phyloP scores from a whole-genome alignment of 1,140 invertebrate genomes.

The Leptoteleia sp. region DNA sequence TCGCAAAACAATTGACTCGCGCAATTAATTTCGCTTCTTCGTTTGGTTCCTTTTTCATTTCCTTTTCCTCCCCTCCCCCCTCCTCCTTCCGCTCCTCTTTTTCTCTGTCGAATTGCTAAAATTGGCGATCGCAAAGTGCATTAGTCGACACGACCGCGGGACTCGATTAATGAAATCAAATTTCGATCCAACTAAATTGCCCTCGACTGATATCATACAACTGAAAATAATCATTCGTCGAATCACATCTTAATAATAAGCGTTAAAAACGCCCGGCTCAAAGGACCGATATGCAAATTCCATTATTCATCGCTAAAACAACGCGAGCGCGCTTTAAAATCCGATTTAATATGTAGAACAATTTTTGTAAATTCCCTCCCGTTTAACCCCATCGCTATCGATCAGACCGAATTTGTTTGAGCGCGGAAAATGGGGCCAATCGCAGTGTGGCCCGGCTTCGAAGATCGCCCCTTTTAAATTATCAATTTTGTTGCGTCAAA shows the following conservation, averaged over 20 bases:
- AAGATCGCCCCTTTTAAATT: slow-evolving; percentile 4
- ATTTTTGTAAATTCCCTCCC: slow-evolving; percentile 19
- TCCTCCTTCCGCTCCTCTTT: no score
- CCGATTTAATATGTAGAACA: slow-evolving; percentile 31
- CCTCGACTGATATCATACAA: no score
- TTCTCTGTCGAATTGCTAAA: background rate
- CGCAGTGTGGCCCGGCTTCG: background rate
- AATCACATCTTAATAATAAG: no score
- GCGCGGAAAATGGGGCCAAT: slow-evolving; percentile 7
- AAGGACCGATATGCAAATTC: background rate
- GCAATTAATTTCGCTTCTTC: slow-evolving; percentile 18
- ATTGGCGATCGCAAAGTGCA: background rate
- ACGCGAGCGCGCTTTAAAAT: slow-evolving; percentile 14
- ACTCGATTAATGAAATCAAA: no score
- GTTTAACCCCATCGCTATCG: slow-evolving; percentile 1
- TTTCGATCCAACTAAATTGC: no score
- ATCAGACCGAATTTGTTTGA: slow-evolving; percentile 25
- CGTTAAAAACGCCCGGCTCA: no score
- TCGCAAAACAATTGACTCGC: slow-evolving; percentile 3
- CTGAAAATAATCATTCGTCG: no score
- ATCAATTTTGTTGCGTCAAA: background rate
- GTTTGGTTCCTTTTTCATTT: no score
- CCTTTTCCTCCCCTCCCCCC: no score
- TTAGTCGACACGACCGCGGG: slow-evolving; percentile 1
- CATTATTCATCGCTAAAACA: slow-evolving; percentile 14